Conservation (phyloP, 2,113 vertebrate species). For the Opisthocomus hoazin region DNA sequence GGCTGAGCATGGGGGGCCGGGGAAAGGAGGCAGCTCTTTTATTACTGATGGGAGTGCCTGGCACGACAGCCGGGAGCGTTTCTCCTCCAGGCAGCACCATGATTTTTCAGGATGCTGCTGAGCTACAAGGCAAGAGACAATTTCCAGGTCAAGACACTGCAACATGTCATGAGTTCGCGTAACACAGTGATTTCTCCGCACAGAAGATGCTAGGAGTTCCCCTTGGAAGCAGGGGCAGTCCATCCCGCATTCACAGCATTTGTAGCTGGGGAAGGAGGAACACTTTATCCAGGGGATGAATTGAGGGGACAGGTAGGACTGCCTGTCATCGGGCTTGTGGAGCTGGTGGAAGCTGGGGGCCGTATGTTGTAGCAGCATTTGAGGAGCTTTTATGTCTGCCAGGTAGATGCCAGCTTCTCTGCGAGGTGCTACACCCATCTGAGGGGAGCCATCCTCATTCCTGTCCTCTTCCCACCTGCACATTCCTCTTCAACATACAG, state of each 20-base stretch:
- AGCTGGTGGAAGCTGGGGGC: neutral
- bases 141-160: neutral
- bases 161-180: neutral
- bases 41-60: neutral
- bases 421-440: neutral
- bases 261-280: neutral
- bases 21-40: neutral
- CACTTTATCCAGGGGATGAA: neutral
- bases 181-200: neutral
- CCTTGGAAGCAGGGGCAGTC: neutral
- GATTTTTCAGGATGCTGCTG: neutral
- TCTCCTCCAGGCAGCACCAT: neutral
- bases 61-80: rapidly evolving
- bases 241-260: neutral
- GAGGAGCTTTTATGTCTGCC: neutral
- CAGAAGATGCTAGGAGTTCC: neutral
- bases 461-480: neutral
- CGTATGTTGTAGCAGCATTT: neutral
- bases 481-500: neutral
- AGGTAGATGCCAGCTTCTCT: neutral
- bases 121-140: neutral
- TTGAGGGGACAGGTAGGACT: neutral
- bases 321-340: neutral
- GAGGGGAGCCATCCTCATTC: neutral
- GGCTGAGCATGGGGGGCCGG: neutral